A percentile compares a stretch with the other conserved stretches of the same genome.
Conservation (phyloP, 2,113 vertebrate species). For the Pogona vitticeps region DNA sequence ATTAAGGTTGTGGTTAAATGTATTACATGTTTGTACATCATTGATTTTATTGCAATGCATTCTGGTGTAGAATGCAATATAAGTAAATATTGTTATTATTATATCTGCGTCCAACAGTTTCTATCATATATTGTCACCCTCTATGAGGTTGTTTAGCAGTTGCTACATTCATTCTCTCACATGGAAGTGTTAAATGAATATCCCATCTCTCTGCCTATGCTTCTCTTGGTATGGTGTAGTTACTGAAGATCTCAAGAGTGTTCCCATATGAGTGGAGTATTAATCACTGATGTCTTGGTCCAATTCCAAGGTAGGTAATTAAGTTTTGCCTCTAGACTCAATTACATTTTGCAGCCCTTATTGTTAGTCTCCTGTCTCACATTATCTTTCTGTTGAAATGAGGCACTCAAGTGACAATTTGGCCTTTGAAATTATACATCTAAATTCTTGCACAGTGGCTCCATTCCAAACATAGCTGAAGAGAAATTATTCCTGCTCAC, state of each 20-base stretch:
- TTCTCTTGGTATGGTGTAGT: constrained; percentile 7
- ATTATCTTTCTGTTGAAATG: constrained; percentile 34
- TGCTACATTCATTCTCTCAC: not conserved
- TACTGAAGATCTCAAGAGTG: constrained; percentile 21
- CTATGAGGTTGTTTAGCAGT: not conserved
- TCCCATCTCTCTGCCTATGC: not conserved
- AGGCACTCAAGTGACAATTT: constrained; percentile 36
- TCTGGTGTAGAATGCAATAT: too few relatives aligned
- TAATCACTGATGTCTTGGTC: constrained; percentile 50
- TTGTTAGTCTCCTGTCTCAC: constrained; percentile 39
- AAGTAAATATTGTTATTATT: too few relatives aligned
- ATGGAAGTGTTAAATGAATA: not conserved
- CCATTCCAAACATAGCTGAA: not conserved
- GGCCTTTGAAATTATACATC: not conserved
- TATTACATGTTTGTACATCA: too few relatives aligned
- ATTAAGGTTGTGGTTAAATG: too few relatives aligned
- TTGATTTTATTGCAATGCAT: too few relatives aligned
- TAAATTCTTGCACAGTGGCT: not conserved
- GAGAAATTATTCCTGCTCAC: constrained; percentile 25
- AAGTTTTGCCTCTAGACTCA: constrained; percentile 37
- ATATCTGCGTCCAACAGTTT: too few relatives aligned
- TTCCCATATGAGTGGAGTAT: constrained; percentile 13
- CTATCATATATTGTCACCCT: too few relatives aligned
- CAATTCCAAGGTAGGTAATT: constrained; percentile 50
- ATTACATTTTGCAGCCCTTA: constrained; percentile 39